Evolutionary conservation across 1,140 invertebrate genomes (phyloP).

Genomic region (Drosophila tani): DNA sequence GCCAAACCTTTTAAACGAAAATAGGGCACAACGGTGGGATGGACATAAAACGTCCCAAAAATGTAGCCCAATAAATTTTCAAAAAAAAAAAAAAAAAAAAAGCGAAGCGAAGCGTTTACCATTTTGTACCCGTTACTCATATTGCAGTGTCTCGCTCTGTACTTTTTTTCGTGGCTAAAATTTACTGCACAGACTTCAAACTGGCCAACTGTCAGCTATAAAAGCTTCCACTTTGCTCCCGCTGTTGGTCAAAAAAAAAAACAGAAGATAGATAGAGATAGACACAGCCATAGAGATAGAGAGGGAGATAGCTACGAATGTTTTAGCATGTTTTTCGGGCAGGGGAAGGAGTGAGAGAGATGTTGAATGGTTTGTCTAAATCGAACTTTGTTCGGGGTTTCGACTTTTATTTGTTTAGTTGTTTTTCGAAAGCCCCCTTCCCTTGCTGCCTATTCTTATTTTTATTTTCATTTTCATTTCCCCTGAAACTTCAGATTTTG

Average conservation of each 20-base stretch:
- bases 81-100: conserved; percentile 9
- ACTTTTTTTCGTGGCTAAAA: conserved; percentile 25
- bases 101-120: conserved; percentile 2
- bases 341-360: neutral
- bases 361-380: conserved; percentile 42
- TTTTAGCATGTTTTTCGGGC: conserved; percentile 54
- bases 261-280: conserved; percentile 6
- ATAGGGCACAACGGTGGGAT: neutral
- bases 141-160: conserved; percentile 19
- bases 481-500: neutral
- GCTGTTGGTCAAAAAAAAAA: neutral
- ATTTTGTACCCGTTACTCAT: conserved; percentile 33
- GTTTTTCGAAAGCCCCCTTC: too few relatives aligned
- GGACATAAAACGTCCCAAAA: conserved; percentile 58
- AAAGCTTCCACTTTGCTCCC: conserved; percentile 51
- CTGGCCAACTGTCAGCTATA: conserved; percentile 55
- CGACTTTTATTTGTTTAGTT: conserved; percentile 29
- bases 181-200: conserved; percentile 60
- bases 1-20: neutral
- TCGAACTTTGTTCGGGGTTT: conserved; percentile 34
- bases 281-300: neutral
- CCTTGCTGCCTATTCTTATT: too few relatives aligned
- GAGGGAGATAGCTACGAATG: conserved; percentile 38
- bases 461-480: neutral
- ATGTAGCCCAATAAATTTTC: conserved; percentile 66